A percentile compares a stretch with the other conserved stretches of the same genome.
Conservation (phyloP, 2,113 vertebrate genomes). For the Alaudala cheleensis region DNA sequence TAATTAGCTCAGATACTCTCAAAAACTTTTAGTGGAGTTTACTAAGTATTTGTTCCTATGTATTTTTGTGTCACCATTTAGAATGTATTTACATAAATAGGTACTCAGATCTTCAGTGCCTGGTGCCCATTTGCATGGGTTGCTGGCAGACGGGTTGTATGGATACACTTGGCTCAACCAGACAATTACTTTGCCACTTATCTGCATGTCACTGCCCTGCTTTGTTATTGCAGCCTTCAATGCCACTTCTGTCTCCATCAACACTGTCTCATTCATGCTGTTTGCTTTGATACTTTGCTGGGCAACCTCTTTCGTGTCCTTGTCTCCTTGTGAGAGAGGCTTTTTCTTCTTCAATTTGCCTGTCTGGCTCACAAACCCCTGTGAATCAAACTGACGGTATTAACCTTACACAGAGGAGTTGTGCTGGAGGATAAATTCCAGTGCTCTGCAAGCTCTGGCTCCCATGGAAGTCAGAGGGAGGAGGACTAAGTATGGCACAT, state of each 20-base stretch:
- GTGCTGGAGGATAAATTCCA: not conserved
- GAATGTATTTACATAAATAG: conserved; percentile 34
- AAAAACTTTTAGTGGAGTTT: not conserved
- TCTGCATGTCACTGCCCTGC: conserved; percentile 49
- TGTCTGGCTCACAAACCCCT: not conserved
- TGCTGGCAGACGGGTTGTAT: not conserved
- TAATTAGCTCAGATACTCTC: not conserved
- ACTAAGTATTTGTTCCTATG: not conserved
- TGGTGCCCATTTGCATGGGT: not conserved
- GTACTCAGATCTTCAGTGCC: not conserved
- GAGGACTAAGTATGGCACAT: not conserved
- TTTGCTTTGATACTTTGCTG: conserved; percentile 61
- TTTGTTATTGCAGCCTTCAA: conserved; percentile 61
- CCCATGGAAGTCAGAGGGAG: not conserved
- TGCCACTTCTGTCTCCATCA: conserved; percentile 65
- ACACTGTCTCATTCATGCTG: conserved; percentile 60
- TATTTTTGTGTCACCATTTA: not conserved
- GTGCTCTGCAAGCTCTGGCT: not conserved
- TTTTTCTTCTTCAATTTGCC: conserved; percentile 30
- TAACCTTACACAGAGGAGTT: conserved; percentile 34
- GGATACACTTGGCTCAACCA: conserved; percentile 47
- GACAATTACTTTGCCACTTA: conserved; percentile 62
- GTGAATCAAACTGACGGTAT: not conserved
- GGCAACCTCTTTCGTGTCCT: conserved; percentile 37
- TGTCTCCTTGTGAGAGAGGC: conserved; percentile 28